phyloP scores from a whole-genome alignment of 2,888 invertebrate species.

The Pegoplata infirma region DNA sequence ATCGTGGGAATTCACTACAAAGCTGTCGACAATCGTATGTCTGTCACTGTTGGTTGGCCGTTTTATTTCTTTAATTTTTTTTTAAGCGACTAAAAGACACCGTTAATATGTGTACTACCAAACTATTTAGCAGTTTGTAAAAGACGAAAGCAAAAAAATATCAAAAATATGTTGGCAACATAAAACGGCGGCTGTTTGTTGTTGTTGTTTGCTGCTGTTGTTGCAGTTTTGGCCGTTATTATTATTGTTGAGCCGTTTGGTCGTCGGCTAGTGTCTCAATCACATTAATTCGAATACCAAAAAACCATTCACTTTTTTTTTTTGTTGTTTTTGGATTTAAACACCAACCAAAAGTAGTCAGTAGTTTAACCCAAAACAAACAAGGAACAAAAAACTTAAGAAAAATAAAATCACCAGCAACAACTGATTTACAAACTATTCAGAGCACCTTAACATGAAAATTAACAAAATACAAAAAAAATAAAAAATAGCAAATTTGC shows the following conservation, averaged over 20 bases:
- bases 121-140: slow-evolving; percentile 53
- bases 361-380: slow-evolving; percentile 21
- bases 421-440: slow-evolving; percentile 19
- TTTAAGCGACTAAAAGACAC: slow-evolving; percentile 58
- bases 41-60: slow-evolving; percentile 39
- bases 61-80: slow-evolving; percentile 56
- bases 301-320: slow-evolving; percentile 60
- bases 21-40: slow-evolving; percentile 33
- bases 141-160: slow-evolving; percentile 20
- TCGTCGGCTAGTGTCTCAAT: slow-evolving; percentile 57
- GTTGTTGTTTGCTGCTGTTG: slow-evolving; percentile 22
- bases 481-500: background rate
- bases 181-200: slow-evolving; percentile 20
- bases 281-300: slow-evolving; percentile 51
- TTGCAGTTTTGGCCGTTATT: slow-evolving; percentile 31
- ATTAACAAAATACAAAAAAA: too few relatives aligned
- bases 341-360: background rate
- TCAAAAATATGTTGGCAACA: slow-evolving; percentile 23
- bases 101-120: slow-evolving; percentile 43
- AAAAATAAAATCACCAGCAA: too few relatives aligned
- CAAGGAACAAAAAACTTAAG: slow-evolving; percentile 42
- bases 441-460: slow-evolving; percentile 23
- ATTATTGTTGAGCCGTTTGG: slow-evolving; percentile 33
- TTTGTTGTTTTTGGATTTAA: slow-evolving; percentile 1
- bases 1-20: slow-evolving; percentile 49